Evolutionary conservation across 2,888 invertebrate species (phyloP).

Genomic region (Hemistola chrysoprasaria): DNA sequence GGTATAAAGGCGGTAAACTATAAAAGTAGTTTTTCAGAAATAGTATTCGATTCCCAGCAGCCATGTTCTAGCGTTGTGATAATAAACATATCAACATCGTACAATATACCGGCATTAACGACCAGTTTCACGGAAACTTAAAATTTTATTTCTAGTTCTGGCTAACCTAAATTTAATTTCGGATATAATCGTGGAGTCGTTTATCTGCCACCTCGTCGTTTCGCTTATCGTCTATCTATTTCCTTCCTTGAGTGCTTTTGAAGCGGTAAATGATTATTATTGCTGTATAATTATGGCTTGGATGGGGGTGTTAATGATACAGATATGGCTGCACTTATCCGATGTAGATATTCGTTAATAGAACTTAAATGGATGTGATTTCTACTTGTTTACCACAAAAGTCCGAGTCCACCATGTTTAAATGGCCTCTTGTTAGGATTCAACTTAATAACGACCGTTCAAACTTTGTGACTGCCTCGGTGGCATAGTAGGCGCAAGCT

Average conservation of each 20-base stretch:
- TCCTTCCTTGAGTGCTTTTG: conserved; percentile 1
- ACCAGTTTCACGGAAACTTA: conserved; percentile 55
- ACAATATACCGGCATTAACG: conserved; percentile 56
- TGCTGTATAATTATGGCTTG: too few species aligned
- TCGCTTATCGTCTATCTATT: conserved; percentile 1
- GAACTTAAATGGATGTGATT: too few species aligned
- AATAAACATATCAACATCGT: conserved; percentile 72
- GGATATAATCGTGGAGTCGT: conserved; percentile 2
- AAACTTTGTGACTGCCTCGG: too few species aligned
- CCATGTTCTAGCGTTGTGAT: conserved; percentile 57
- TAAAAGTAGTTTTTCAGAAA: conserved; percentile 68
- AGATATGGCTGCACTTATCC: too few species aligned
- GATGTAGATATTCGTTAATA: too few species aligned
- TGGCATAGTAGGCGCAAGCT: too few species aligned
- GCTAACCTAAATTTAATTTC: conserved; percentile 16
- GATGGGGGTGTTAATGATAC: background rate
- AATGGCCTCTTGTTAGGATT: too few species aligned
- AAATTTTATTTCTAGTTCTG: conserved; percentile 28
- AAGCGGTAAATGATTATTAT: background rate
- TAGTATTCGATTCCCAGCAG: conserved; percentile 56
- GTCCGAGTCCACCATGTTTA: too few species aligned
- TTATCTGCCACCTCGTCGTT: conserved; percentile 4
- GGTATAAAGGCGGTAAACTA: conserved; percentile 53
- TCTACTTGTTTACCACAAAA: too few species aligned
- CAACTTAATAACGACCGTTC: too few species aligned